These are phyloP conservation scores for Oncorhynchus tshawytscha DNA, from an alignment of 2,113 vertebrate genomes.

Conservation along the genomic window DNA sequence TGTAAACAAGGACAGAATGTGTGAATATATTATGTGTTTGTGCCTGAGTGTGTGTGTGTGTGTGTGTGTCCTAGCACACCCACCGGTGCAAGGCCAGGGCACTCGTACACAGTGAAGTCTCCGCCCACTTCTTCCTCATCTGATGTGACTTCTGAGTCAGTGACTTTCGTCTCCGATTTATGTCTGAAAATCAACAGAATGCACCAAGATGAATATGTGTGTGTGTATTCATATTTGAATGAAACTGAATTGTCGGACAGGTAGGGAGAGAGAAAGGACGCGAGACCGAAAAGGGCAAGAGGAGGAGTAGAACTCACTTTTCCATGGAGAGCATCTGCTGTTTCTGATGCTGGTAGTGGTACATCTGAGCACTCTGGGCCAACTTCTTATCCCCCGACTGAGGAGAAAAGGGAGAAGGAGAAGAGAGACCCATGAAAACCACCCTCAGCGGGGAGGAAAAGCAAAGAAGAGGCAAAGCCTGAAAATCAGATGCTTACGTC, in stretches of 20 bases:
- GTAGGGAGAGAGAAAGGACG: not conserved
- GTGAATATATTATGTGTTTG: too few relatives aligned
- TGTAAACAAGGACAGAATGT: not conserved
- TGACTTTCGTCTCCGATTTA: constrained; percentile 83
- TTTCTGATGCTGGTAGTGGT: constrained; percentile 96
- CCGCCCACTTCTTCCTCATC: constrained; percentile 95
- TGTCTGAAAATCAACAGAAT: constrained; percentile 67
- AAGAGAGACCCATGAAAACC: not conserved
- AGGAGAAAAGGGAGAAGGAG: not conserved
- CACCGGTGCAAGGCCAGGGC: constrained; percentile 93
- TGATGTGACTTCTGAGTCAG: constrained; percentile 78
- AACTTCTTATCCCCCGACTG: constrained; percentile 88
- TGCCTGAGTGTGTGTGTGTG: not conserved
- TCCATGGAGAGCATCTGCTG: constrained; percentile 92
- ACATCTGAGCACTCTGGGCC: constrained; percentile 93
- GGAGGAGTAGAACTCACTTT: constrained; percentile 72
- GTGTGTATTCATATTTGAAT: too few relatives aligned
- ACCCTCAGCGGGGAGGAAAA: too few relatives aligned
- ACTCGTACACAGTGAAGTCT: constrained; percentile 96
- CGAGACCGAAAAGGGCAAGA: too few relatives aligned
- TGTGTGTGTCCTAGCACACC: constrained; percentile 40
- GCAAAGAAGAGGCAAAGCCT: too few relatives aligned
- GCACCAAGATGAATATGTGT: too few relatives aligned
- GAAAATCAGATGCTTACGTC: too few relatives aligned
- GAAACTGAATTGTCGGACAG: not conserved